Evolutionary conservation across 2,888 invertebrate species (phyloP).

Genomic region (Chironomus riparius): DNA sequence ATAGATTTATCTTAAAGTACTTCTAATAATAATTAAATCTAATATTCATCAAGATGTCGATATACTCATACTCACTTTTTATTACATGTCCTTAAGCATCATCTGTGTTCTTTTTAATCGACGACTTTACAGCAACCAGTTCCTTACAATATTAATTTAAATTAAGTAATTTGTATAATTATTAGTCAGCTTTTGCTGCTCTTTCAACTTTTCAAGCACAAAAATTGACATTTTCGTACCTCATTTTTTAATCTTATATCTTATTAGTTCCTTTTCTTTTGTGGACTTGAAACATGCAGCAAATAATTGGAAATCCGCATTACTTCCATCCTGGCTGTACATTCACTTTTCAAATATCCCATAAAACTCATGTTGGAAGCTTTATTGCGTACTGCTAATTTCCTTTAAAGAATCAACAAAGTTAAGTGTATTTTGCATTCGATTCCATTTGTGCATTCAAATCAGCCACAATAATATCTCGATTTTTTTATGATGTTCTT

Average conservation of each 20-base stretch:
- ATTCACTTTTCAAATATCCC: slow-evolving; percentile 31
- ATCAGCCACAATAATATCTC: background rate
- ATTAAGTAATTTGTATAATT: background rate
- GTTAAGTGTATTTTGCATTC: slow-evolving; percentile 33
- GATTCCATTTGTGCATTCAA: slow-evolving; percentile 33
- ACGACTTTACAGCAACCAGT: background rate
- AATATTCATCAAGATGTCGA: too few species aligned
- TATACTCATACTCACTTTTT: too few species aligned
- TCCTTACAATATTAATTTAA: background rate
- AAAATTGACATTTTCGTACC: too few species aligned
- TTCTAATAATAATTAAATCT: too few species aligned
- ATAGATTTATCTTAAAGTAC: too few species aligned
- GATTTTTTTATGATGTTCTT: slow-evolving; percentile 33
- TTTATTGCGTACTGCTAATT: slow-evolving; percentile 32
- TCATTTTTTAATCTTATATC: too few species aligned
- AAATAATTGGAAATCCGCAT: background rate
- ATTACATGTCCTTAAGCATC: too few species aligned
- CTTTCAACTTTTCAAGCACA: background rate
- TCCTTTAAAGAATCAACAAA: slow-evolving; percentile 34
- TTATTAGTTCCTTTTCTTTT: background rate
- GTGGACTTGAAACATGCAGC: background rate
- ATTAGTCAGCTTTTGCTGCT: background rate
- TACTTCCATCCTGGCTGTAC: background rate
- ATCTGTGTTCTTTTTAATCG: slow-evolving; percentile 15
- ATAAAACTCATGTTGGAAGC: slow-evolving; percentile 31